Evolutionary conservation across 2,797 vertebrate genomes (phyloP), one percentile per base, ranked within the genome.

Genomic region (Sebastes goodei): DNA sequence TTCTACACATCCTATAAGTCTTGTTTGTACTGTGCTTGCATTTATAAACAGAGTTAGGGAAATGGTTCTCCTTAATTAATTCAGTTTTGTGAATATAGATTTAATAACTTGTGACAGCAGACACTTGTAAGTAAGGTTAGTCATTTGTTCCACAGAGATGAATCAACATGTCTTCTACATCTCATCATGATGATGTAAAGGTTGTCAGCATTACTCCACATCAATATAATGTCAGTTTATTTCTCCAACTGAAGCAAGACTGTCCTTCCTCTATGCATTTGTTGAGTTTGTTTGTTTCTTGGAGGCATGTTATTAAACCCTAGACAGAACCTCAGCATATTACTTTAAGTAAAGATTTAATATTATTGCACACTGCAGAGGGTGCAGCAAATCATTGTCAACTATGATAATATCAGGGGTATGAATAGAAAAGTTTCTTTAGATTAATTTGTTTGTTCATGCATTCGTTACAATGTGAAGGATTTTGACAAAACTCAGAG

Each of bases 201-300:
- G 14, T 23, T 88, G 85, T 89, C 76, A 84, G 49, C 70, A 49
- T 35, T 30, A 57, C 49, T 90, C 49, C 17, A 57, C 11, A 56
- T 86, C 78, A 78, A 35, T 35, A 25, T 76, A 30, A 21, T 61
- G 56, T 68, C 17, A 14, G 21, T 32, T 60, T 49, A 23, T 64
- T 32, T 69, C 27, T 53, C 17, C 64, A 35, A 20, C 49, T 65
- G 52, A 71, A 29, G 12, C 20, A 14, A 10, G 23, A 23, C 46
- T 11, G 20, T 15, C 27, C 9, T 29, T 29, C 12, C 30, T 52
- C 11, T 38, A 25, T 15, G 23, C 15, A 49, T 60, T 35, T 21
- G 12, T 32, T 68, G 60, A 71, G 7, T 5, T 55, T 46, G 27
- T 60, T 33, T 52, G 21, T 55, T 14, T 74, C 30, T 49, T 7